Conservation (phyloP, 2,888 invertebrate genomes). For the Drosophila macrospina region DNA sequence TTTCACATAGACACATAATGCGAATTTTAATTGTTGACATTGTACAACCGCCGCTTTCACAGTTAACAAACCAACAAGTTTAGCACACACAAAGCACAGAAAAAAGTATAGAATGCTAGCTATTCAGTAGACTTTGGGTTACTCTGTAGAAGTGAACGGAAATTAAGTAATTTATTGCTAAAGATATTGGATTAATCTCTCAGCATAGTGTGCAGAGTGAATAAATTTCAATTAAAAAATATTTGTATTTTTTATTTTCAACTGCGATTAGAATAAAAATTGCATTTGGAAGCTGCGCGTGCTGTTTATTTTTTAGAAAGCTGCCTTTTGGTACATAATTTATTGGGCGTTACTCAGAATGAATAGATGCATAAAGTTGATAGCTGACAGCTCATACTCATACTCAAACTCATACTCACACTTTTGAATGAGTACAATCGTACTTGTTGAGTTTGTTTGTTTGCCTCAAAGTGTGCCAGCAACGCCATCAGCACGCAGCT, state of each 20-base stretch:
- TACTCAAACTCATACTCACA: constrained; percentile 10
- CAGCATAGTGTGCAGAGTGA: background rate
- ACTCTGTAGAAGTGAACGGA: background rate
- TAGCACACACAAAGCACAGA: constrained; percentile 6
- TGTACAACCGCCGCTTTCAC: constrained; percentile 29
- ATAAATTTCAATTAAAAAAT: constrained; percentile 28
- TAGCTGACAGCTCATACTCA: constrained; percentile 31
- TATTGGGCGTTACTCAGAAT: constrained; percentile 79
- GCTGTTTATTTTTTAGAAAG: constrained; percentile 69
- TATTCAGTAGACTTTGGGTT: background rate
- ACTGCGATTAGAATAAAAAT: constrained; percentile 6
- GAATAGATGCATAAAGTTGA: constrained; percentile 54
- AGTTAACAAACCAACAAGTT: constrained; percentile 25
- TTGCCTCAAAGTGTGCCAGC: constrained; percentile 49
- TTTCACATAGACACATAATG: constrained; percentile 50
- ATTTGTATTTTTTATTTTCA: background rate
- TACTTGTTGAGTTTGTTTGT: constrained; percentile 17
- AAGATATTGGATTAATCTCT: background rate
- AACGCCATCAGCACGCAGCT: constrained; percentile 44
- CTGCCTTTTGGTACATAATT: constrained; percentile 69
- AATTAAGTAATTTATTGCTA: too few relatives aligned
- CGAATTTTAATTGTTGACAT: constrained; percentile 48
- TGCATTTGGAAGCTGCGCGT: constrained; percentile 3
- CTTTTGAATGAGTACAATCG: constrained; percentile 21
- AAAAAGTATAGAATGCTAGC: background rate